Evolutionary conservation across 2,888 invertebrate species (phyloP), one percentile per base, ranked within the genome.

Genomic region (Tetragonisca angustula): DNA sequence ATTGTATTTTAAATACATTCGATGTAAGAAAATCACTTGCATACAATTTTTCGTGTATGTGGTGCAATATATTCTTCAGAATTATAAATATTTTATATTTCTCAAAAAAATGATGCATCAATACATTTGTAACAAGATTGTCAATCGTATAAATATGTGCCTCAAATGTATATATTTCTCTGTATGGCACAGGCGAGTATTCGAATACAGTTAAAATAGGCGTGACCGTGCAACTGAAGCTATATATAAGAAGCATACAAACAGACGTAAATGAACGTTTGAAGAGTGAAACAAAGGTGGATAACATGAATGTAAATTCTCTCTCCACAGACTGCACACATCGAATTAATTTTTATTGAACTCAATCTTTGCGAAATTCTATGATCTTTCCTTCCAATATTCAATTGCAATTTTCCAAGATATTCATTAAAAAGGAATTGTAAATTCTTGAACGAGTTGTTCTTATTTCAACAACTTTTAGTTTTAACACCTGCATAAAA

Each of bases 131-230:
- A 27, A 21, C 24, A 65, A 36, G 36, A 43, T 65, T 2, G 24
- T 62, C 17, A 27, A 56, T 32, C 17, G 67, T n/a, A 24, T 24
- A 43, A 59, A 61, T 61, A 61, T 21, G 54, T 65, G 61, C 36
- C 17, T 54, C 65, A 13, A 43, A 43, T 43, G 9, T 43, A 43
- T 9, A 27, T 56, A 62, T 75, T 65, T 75, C 56, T 49, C 52
- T 27, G 62, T 54, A n/a, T 32, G 11, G 11, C 13, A 24, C 52
- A 71, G 56, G 43, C 43, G 43, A 43, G 43, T 43, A 59, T 65
- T 75, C 78, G 78, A 65, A 70, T 82, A 74, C 70, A 49, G 70
- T 74, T 77, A 84, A 84, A 83, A 83, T 83, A 83, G 74, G 50
- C 70, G 67, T 83, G 84, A 84, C 82, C 19, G 24, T 64, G 32